These are phyloP conservation scores for Diorhabda sublineata DNA, from an alignment of 1,140 invertebrate species.

Conservation along the genomic window DNA sequence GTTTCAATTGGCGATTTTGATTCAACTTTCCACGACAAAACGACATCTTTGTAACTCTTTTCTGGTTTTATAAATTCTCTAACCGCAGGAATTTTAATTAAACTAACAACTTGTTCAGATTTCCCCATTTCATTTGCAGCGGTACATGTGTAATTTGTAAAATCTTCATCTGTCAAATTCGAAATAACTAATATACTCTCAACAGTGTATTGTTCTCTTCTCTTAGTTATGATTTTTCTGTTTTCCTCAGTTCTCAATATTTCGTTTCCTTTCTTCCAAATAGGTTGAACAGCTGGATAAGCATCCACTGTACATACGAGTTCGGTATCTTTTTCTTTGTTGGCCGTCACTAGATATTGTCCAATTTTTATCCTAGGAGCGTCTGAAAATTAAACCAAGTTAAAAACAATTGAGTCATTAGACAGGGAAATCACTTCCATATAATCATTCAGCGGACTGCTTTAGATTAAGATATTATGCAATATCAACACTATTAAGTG, in stretches of 20 bases:
- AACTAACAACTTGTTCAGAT: constrained; percentile 22
- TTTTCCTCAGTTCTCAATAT: constrained; percentile 22
- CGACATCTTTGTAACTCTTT: constrained; percentile 25
- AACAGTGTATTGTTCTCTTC: constrained; percentile 18
- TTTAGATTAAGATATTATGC: no score
- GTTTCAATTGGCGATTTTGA: constrained; percentile 32
- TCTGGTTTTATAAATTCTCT: constrained; percentile 26
- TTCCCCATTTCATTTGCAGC: constrained; percentile 30
- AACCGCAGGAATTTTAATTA: constrained; percentile 28
- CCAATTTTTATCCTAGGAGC: constrained; percentile 32
- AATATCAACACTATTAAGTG: no score
- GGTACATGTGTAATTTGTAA: constrained; percentile 34
- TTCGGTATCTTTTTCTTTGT: constrained; percentile 31
- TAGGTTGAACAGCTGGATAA: constrained; percentile 29
- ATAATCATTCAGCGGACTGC: no score
- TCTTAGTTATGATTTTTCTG: constrained; percentile 12
- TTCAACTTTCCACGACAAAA: constrained; percentile 37
- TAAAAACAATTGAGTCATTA: neutral
- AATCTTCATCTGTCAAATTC: constrained; percentile 30
- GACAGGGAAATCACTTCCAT: no score
- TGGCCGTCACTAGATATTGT: constrained; percentile 34
- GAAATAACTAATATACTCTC: constrained; percentile 29
- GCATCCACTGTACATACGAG: constrained; percentile 35
- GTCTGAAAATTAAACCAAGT: constrained; percentile 26
- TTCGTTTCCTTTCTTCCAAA: constrained; percentile 32